These are phyloP conservation scores for Horisme vitalbata DNA, from an alignment of 2,888 invertebrate genomes.

Conservation along the genomic window DNA sequence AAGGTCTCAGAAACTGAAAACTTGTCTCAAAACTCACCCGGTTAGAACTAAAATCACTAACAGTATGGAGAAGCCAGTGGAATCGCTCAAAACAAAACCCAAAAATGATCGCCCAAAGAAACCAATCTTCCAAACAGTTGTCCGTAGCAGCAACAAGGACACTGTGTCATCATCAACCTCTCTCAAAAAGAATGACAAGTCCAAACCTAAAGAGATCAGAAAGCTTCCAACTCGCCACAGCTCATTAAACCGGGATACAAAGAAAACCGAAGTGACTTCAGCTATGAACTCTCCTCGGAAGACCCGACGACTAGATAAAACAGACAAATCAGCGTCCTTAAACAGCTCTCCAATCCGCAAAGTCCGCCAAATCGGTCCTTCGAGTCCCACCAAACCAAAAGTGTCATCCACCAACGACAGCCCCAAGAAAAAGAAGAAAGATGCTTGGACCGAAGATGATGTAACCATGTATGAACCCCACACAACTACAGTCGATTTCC, in stretches of 20 bases:
- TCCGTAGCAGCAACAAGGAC: constrained; percentile 63
- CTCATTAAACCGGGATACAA: constrained; percentile 66
- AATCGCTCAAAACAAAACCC: constrained; percentile 52
- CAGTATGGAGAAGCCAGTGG: constrained; percentile 70
- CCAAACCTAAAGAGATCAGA: constrained; percentile 61
- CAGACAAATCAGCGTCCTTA: constrained; percentile 70
- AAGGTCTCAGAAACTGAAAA: constrained; percentile 65
- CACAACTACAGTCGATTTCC: constrained; percentile 70
- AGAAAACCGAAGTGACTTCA: constrained; percentile 66
- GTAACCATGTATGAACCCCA: constrained; percentile 78
- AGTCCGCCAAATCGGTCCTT: constrained; percentile 67
- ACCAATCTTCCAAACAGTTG: constrained; percentile 76
- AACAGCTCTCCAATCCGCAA: constrained; percentile 78
- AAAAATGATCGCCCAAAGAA: constrained; percentile 61
- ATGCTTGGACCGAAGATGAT: constrained; percentile 67
- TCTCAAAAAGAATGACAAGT: constrained; percentile 50
- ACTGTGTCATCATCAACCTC: constrained; percentile 59
- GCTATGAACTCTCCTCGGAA: constrained; percentile 73
- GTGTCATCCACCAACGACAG: constrained; percentile 69
- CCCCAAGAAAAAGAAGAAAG: constrained; percentile 69
- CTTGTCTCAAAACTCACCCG: constrained; percentile 43
- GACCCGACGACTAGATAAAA: constrained; percentile 72
- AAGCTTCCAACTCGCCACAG: constrained; percentile 69
- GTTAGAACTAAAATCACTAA: constrained; percentile 55
- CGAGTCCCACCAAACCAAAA: constrained; percentile 52